Evolutionary conservation across 2,888 invertebrate genomes (phyloP), one percentile per base, ranked within the genome.

Genomic region (Drosophila pullipes): DNA sequence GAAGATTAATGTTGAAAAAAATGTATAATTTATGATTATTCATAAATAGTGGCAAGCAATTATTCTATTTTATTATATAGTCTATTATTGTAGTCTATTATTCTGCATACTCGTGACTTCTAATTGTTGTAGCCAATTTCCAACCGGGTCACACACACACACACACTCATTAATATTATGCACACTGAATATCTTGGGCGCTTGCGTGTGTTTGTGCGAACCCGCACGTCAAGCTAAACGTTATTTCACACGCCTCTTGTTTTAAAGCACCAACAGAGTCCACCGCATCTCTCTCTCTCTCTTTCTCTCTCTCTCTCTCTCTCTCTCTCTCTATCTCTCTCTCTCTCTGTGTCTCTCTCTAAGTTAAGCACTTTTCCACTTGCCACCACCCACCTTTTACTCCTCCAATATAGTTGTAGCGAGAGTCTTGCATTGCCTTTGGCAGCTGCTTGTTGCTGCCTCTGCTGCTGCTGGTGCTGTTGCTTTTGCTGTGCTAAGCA

Each of bases 221-320:
- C 65, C 67, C 62, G 73, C 66, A 82, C 76, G 73, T 69, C 82
- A 75, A 71, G 83, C 76, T 87, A 82, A 90, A 82, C 83, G 83
- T 65, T 89, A 78, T 76, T 89, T 87, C 85, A 82, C 91, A 90
- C 89, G 91, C 81, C 89, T 74, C 76, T 84, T 89, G 82, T 75
- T 87, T 77, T 81, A 79, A 71, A 70, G 86, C 78, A 78, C n/a
- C 72, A 66, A 53, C 41, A 54, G 35, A 47, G 55, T 47, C 28
- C 49, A 13, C 33, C 22, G 11, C 59, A 28, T 4, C 13, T 22
- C 7, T 22, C 22, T 4, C 4, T 7, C 13, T 22, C 13, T 39
- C 39, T 2, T 18, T 37, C 28, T 49, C 44, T 37, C 7, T 47
- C 13, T 0, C 13, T 35, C 1, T 35, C 11, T 35, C 4, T 37